Conservation (phyloP, 1,140 invertebrate species). For the Brevipalpus yothersi region DNA sequence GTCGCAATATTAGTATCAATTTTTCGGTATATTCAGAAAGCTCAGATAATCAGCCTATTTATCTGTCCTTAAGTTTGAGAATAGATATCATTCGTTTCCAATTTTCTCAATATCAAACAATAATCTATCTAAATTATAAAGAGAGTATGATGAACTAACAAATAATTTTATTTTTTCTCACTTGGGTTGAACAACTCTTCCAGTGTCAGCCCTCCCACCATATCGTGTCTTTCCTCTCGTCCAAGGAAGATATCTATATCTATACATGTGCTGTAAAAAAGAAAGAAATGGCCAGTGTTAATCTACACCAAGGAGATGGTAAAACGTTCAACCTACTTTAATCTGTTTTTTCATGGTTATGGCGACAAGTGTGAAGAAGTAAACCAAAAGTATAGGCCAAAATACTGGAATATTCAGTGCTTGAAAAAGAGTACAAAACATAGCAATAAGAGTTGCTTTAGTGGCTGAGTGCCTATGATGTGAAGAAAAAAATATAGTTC, state of each 20-base stretch:
- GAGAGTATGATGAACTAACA: too few species aligned
- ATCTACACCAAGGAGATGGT: neutral
- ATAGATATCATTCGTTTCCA: too few species aligned
- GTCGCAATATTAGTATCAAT: too few species aligned
- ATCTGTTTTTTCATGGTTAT: slow-evolving; percentile 99
- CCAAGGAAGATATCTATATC: slow-evolving; percentile 94
- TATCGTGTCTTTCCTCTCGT: slow-evolving; percentile 87
- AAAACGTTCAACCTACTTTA: slow-evolving; percentile 35
- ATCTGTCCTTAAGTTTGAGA: too few species aligned
- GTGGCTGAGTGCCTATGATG: slow-evolving; percentile 50
- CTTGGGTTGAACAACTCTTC: slow-evolving; percentile 19
- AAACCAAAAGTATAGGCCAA: slow-evolving; percentile 98
- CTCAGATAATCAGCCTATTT: too few species aligned
- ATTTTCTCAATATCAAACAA: too few species aligned
- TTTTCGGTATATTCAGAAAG: too few species aligned
- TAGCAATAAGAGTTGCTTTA: slow-evolving; percentile 74
- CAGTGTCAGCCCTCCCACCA: slow-evolving; percentile 23
- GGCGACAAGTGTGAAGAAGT: slow-evolving; percentile 91
- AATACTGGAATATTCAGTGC: slow-evolving; percentile 98
- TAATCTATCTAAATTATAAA: too few species aligned
- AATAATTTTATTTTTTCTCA: slow-evolving; percentile 7
- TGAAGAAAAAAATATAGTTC: slow-evolving; percentile 11
- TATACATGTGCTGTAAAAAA: slow-evolving; percentile 87
- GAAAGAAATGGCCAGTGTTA: slow-evolving; percentile 5
- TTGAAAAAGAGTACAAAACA: slow-evolving; percentile 88